A percentile compares a stretch with the other conserved stretches of the same genome.
Conservation (phyloP, 2,113 vertebrate genomes). For the Tragulus kanchil region DNA sequence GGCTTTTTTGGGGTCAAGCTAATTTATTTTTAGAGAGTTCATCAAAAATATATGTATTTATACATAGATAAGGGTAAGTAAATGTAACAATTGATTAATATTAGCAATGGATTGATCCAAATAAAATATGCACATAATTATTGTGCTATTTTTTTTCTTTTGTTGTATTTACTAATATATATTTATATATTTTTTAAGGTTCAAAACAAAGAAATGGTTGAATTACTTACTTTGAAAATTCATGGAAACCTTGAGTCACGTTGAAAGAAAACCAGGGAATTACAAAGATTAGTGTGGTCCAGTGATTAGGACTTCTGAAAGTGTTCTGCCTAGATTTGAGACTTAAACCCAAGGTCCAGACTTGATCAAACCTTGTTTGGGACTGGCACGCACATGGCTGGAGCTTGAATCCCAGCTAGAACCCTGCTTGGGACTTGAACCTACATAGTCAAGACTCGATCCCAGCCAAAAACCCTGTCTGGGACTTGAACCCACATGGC, state of each 20-base stretch:
- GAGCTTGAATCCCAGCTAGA: no score
- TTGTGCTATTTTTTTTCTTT: neutral
- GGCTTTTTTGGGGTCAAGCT: neutral
- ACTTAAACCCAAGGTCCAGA: no score
- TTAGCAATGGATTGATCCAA: neutral
- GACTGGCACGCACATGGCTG: no score
- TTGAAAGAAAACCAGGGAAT: neutral
- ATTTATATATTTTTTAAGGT: neutral
- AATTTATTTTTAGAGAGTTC: constrained; percentile 40
- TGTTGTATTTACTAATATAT: neutral
- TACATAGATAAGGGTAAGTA: neutral
- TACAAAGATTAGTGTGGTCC: neutral
- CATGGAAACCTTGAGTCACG: neutral
- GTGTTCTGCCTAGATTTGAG: no score
- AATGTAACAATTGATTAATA: neutral
- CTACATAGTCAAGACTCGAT: no score
- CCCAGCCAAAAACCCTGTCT: no score
- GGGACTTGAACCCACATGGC: no score
- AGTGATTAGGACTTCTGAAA: neutral
- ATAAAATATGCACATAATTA: neutral
- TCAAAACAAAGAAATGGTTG: neutral
- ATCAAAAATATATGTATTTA: neutral
- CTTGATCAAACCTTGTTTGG: no score
- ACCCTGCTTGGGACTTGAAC: no score
- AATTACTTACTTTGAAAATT: neutral